Evolutionary conservation across 2,888 invertebrate genomes (phyloP), one percentile per base, ranked within the genome.

Genomic region (Maniola hyperantus): DNA sequence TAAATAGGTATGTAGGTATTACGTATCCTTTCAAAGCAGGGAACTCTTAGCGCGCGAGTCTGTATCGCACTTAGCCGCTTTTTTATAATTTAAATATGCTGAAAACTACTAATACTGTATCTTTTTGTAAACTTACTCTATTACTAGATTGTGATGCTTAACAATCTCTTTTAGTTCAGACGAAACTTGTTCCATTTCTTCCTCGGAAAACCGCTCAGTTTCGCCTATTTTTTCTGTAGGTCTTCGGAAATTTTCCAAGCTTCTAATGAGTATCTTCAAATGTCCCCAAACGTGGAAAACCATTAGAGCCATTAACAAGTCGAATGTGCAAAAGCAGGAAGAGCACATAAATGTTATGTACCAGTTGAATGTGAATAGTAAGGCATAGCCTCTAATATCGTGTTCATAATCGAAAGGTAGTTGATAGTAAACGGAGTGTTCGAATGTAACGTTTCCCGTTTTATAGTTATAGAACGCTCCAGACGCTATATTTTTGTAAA

Each of bases 251-350:
- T 69, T 55, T 34, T 73, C 69, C 64, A 78, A 60, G 11, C 71
- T 72, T 10, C 75, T 8, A 34, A 75, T 71, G 0, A 79, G 71
- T 36, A 79, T 77, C 48, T 71, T 67, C 57, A 79, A 66, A 68
- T 77, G 77, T 0, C 79, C 79, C 77, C 76, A 77, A 5, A 75
- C 60, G 61, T 79, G 74, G 64, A 76, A 75, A 18, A 77, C 65
- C 67, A 79, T 75, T 6, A 78, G 53, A 18, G 72, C 73, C 20
- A 78, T 71, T 18, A 73, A 71, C 1, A 77, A 61, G 46, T 79
- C 79, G 18, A 77, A 70, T 42, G 71, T 69, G 15, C 69, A 69
- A 10, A 78, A 67, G 42, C 72, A 72, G 54, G 53, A 69, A 2
- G 71, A 51, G 26, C 71, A 70, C n/a, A 70, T 57, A 1, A 62